Conservation (phyloP, 2,113 vertebrate genomes). For the Anolis carolinensis region DNA sequence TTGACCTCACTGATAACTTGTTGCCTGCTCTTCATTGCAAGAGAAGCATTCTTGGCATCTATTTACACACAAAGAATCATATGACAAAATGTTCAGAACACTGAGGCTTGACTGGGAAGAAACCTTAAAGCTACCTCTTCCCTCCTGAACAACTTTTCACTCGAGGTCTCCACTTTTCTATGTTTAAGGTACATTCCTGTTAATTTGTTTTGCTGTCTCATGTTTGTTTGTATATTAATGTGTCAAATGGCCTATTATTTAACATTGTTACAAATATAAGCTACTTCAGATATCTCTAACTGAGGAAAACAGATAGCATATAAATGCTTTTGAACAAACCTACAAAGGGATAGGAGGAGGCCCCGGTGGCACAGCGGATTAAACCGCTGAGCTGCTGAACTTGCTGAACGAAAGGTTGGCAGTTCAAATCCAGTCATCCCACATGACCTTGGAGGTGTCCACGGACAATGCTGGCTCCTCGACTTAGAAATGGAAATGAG, state of each 20-base stretch:
- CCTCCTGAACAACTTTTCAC: not conserved
- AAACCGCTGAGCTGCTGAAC: no score
- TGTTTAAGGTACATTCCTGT: no score
- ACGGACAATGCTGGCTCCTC: no score
- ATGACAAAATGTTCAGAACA: not conserved
- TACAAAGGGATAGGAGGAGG: not conserved
- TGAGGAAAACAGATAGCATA: not conserved
- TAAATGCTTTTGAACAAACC: not conserved
- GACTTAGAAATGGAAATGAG: no score
- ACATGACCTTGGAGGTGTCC: no score
- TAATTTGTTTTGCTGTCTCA: not conserved
- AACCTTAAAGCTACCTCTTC: not conserved
- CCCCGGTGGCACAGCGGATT: no score
- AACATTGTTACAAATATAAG: not conserved
- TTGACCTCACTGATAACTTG: conserved; percentile 77
- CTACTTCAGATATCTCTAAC: not conserved
- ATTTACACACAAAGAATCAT: conserved; percentile 23
- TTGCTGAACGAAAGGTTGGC: no score
- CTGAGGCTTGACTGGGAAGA: not conserved
- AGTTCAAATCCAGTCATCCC: no score
- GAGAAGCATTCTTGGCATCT: conserved; percentile 68
- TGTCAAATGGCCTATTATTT: not conserved
- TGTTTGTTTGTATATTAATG: not conserved
- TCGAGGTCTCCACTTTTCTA: not conserved
- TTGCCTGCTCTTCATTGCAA: conserved; percentile 67